A percentile compares a stretch with the other conserved stretches of the same genome.
Evolutionary conservation across 1,140 invertebrate species (phyloP).

Genomic region (Cotesia typhae): DNA sequence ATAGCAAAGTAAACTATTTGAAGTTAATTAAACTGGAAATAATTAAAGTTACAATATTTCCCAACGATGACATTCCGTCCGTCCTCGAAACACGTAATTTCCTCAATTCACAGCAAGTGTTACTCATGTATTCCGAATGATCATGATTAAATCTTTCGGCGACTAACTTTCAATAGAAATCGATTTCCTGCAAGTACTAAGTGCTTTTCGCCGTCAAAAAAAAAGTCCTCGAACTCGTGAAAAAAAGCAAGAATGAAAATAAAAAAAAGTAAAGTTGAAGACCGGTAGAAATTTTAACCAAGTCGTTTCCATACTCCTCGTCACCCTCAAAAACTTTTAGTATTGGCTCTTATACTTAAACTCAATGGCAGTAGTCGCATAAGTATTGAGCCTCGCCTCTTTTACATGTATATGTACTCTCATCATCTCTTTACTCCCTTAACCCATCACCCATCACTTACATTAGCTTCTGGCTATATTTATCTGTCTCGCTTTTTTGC

Average conservation of each 20-base stretch:
- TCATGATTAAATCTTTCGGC: no score
- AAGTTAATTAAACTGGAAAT: no score
- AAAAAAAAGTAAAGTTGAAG: neutral
- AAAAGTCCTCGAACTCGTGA: constrained; percentile 18
- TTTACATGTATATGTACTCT: constrained; percentile 1
- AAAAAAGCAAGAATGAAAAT: constrained; percentile 12
- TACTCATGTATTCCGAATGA: no score
- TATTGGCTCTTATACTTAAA: constrained; percentile 37
- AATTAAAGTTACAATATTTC: no score
- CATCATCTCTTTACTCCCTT: constrained; percentile 19
- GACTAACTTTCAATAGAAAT: no score
- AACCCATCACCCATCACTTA: neutral
- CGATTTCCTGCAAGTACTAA: no score
- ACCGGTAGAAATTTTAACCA: constrained; percentile 22
- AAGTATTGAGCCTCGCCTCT: constrained; percentile 26
- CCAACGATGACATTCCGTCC: no score
- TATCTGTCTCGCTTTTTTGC: constrained; percentile 16
- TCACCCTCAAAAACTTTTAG: constrained; percentile 40
- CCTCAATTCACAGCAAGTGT: no score
- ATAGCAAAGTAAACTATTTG: no score
- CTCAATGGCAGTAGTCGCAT: constrained; percentile 26
- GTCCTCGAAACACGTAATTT: no score
- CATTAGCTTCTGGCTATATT: neutral
- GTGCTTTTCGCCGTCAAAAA: constrained; percentile 28
- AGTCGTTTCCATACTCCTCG: constrained; percentile 40